Conservation (phyloP, 2,113 vertebrate species). For the Isurus oxyrinchus region DNA sequence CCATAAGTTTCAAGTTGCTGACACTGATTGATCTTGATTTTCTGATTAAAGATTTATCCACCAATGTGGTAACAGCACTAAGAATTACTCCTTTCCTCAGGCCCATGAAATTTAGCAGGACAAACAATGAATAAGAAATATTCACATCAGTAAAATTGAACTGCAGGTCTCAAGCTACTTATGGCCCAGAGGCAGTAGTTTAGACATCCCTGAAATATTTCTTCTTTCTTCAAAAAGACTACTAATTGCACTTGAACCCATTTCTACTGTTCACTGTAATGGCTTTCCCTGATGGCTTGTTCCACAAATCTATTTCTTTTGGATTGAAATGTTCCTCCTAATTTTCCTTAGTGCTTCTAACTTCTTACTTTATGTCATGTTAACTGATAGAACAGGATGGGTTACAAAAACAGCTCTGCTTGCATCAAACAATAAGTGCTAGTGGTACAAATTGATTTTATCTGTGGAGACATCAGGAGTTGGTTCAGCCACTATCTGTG, state of each 20-base stretch:
- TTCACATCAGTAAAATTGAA: neutral
- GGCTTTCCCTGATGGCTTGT: neutral
- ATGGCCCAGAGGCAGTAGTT: neutral
- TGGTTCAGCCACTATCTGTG: neutral
- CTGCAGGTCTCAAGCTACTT: neutral
- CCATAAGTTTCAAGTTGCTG: neutral
- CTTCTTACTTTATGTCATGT: neutral
- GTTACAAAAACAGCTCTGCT: neutral
- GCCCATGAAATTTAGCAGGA: neutral
- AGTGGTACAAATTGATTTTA: conserved; percentile 1
- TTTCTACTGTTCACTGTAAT: neutral
- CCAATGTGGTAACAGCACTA: neutral
- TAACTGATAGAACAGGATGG: neutral
- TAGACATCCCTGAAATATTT: neutral
- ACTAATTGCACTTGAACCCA: neutral
- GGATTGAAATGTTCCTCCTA: neutral
- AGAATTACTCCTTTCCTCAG: neutral
- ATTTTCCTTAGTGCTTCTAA: neutral
- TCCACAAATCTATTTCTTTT: neutral
- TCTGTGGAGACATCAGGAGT: neutral
- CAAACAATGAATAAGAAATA: neutral
- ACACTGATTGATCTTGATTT: neutral
- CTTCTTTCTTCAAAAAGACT: neutral
- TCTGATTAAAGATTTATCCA: neutral
- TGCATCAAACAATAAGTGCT: neutral